A percentile compares a stretch with the other conserved stretches of the same genome.
Evolutionary conservation across 2,113 vertebrate species (phyloP).

Genomic region (Bettongia penicillata): DNA sequence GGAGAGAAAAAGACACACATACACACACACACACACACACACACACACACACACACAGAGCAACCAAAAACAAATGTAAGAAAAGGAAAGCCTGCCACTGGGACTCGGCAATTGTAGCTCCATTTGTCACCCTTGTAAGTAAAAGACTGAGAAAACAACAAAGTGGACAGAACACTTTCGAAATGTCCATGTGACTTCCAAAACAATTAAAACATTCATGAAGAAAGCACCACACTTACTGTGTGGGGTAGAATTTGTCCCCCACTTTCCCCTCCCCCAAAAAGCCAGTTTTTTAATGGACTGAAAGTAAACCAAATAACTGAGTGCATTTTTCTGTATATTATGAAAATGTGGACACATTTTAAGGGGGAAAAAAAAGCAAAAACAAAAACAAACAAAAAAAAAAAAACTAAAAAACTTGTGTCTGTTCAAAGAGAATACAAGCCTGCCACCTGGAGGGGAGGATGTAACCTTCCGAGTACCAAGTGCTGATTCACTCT

Average conservation of each 20-base stretch:
- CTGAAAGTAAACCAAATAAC: constrained; percentile 92
- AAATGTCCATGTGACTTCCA: constrained; percentile 82
- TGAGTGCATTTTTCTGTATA: constrained; percentile 87
- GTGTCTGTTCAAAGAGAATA: constrained; percentile 88
- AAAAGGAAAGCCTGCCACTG: constrained; percentile 68
- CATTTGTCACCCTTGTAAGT: constrained; percentile 82
- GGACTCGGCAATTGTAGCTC: constrained; percentile 79
- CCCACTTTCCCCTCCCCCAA: constrained; percentile 18
- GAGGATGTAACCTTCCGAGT: constrained; percentile 87
- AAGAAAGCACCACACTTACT: constrained; percentile 83
- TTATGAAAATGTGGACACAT: constrained; percentile 85
- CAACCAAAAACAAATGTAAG: constrained; percentile 47
- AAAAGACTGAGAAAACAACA: constrained; percentile 86
- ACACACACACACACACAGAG: background rate
- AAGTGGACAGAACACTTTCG: constrained; percentile 84
- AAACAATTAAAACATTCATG: constrained; percentile 65
- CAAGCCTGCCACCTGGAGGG: constrained; percentile 90
- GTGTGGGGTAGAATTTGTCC: constrained; percentile 83
- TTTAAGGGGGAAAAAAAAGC: constrained; percentile 82
- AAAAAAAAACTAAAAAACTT: constrained; percentile 78
- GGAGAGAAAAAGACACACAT: constrained; percentile 50
- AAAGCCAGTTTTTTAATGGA: constrained; percentile 90
- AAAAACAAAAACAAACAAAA: constrained; percentile 76
- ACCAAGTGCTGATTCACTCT: constrained; percentile 89
- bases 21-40: background rate